Evolutionary conservation across 1,140 invertebrate species (phyloP).

Genomic region (Drosophila ficusphila): DNA sequence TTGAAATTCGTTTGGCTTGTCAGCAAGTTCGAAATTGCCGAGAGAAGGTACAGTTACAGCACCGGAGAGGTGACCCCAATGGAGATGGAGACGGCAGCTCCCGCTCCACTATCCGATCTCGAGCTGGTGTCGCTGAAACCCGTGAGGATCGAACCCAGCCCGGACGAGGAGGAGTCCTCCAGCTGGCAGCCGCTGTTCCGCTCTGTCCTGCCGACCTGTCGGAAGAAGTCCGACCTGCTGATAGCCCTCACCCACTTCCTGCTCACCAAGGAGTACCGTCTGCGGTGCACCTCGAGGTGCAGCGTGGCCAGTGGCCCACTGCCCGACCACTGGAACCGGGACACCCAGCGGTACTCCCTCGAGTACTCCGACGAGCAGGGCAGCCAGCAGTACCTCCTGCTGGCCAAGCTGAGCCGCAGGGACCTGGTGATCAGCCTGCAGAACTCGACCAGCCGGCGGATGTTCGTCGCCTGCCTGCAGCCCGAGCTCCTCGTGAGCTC

Average conservation of each 20-base stretch:
- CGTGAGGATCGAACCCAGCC: neutral
- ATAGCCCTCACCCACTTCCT: slow-evolving; percentile 89
- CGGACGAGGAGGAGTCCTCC: slow-evolving; percentile 81
- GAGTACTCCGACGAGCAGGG: slow-evolving; percentile 87
- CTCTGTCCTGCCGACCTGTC: slow-evolving; percentile 86
- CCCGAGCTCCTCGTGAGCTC: slow-evolving; percentile 62
- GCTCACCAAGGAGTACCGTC: slow-evolving; percentile 87
- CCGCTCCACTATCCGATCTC: neutral
- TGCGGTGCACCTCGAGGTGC: slow-evolving; percentile 87
- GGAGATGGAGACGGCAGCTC: neutral
- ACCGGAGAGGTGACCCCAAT: neutral
- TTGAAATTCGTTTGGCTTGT: neutral
- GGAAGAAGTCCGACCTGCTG: slow-evolving; percentile 88
- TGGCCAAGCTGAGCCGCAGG: slow-evolving; percentile 86
- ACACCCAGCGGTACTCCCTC: slow-evolving; percentile 86
- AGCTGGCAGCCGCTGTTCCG: slow-evolving; percentile 89
- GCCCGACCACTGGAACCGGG: slow-evolving; percentile 88
- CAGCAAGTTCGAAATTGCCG: neutral
- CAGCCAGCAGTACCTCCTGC: slow-evolving; percentile 87
- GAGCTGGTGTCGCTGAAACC: neutral
- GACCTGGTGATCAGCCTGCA: slow-evolving; percentile 88
- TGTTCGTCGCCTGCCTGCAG: slow-evolving; percentile 79
- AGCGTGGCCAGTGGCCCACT: too few relatives aligned
- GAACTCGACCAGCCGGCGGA: slow-evolving; percentile 79
- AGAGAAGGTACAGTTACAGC: too few relatives aligned